Evolutionary conservation across 2,888 invertebrate genomes (phyloP).

Genomic region (Drosophila percnosoma): DNA sequence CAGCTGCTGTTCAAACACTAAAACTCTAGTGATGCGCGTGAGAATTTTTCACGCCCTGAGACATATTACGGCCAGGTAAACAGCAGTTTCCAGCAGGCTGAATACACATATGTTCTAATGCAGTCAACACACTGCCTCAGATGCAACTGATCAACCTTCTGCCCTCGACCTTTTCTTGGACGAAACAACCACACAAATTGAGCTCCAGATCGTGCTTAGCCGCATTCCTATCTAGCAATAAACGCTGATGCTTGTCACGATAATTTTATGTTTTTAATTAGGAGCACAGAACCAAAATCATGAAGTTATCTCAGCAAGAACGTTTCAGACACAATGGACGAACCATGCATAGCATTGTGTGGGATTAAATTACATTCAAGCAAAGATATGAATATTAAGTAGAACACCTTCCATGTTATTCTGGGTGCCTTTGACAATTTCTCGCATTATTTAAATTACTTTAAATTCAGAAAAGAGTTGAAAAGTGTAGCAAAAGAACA

Average conservation of each 20-base stretch:
- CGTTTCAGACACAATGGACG: too few relatives aligned
- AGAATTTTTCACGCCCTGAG: slow-evolving; percentile 61
- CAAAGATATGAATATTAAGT: slow-evolving; percentile 1
- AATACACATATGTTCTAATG: background rate
- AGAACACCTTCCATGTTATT: slow-evolving; percentile 2
- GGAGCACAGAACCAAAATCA: slow-evolving; percentile 39
- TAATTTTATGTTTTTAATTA: slow-evolving; percentile 72
- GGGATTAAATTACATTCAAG: slow-evolving; percentile 40
- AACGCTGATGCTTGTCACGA: slow-evolving; percentile 69
- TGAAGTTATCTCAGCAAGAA: background rate
- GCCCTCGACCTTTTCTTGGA: background rate
- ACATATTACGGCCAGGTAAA: slow-evolving; percentile 47
- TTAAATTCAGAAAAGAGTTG: slow-evolving; percentile 36
- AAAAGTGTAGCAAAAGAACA: slow-evolving; percentile 59
- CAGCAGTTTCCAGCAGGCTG: slow-evolving; percentile 44
- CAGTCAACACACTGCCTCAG: background rate
- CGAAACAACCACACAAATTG: background rate
- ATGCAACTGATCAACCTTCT: background rate
- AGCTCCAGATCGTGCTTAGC: background rate
- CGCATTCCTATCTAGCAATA: slow-evolving; percentile 28
- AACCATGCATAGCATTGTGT: slow-evolving; percentile 17
- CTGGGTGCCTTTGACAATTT: slow-evolving; percentile 59
- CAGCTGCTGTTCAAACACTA: slow-evolving; percentile 51
- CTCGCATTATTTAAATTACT: slow-evolving; percentile 62
- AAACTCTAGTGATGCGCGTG: slow-evolving; percentile 47